Evolutionary conservation across 2,888 invertebrate genomes (phyloP), one percentile per base, ranked within the genome.

Genomic region (Lottia gigantea): DNA sequence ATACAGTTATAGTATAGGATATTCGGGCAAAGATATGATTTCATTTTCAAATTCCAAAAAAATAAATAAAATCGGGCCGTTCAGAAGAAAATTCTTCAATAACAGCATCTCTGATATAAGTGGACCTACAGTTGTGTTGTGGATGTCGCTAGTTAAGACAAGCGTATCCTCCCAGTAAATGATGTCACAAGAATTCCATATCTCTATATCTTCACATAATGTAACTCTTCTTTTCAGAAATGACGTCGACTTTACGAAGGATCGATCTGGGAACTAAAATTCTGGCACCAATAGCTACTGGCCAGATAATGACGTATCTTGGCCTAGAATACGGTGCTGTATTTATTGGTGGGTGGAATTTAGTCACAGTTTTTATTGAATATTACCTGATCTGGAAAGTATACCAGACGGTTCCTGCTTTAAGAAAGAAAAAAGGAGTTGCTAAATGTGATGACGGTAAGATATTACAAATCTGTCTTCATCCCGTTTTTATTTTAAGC

Each of bases 251-350:
- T 26, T 83, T 90, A 71, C 83, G 91, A 49, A 84, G 90, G n/a
- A 89, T 91, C 66, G 90, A 91, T 79, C 83, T 90, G 67, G 78
- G 84, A 15, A 88, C 89, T 16, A 87, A 88, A 73, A 86, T 90
- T 46, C 71, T 91, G 25, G 89, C 91, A 1, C 91, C 91, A 0
- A 82, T 89, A n/a, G 82, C 88, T 16, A 90, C 90, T 2, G 91
- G 91, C 26, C 86, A 89, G 73, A 83, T 91, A n/a, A 89, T 90
- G 87, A 83, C 86, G 2, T 84, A 74, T 62, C 78, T 78, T 8
- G 81, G 80, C 0, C 66, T 78, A 25, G 73, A 81, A 45, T 73
- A 80, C 46, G 84, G 86, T 12, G 88, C 88, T 15, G 71, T 89
- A 7, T 82, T 88, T 70, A 86, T 89, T 63, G 87, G 85, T 4